phyloP scores from a whole-genome alignment of 2,113 vertebrate genomes.

The Sisor rabdophorus region DNA sequence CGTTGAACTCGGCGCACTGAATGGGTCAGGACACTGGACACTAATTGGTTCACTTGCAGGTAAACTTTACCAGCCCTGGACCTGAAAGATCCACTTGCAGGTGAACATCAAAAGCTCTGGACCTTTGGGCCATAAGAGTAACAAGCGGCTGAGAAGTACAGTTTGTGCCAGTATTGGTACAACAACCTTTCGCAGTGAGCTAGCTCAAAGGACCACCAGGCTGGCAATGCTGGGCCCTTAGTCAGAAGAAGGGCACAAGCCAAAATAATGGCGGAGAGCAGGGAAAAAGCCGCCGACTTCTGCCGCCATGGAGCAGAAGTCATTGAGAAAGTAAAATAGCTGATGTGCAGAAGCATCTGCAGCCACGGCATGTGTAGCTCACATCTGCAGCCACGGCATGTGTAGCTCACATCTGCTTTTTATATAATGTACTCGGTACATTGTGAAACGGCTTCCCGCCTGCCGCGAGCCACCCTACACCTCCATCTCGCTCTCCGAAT shows the following conservation, averaged over 20 bases:
- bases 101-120: background rate
- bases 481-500: background rate
- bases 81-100: background rate
- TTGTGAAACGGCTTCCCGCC: slow-evolving; percentile 58
- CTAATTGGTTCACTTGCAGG: too few species aligned
- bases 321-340: slow-evolving; percentile 40
- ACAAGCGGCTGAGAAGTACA: background rate
- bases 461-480: slow-evolving; percentile 9
- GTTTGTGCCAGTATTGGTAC: too few species aligned
- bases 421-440: slow-evolving; percentile 71
- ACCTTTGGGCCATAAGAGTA: background rate
- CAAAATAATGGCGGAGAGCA: background rate
- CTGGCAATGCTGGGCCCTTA: too few species aligned
- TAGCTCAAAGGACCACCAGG: too few species aligned
- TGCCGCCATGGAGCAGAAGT: background rate
- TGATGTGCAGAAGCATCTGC: slow-evolving; percentile 68
- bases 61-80: too few species aligned
- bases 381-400: slow-evolving; percentile 68
- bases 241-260: too few species aligned
- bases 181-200: too few species aligned
- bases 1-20: too few species aligned
- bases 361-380: slow-evolving; percentile 58
- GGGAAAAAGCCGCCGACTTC: background rate
- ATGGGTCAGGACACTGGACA: too few species aligned
- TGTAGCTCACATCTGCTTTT: slow-evolving; percentile 69